Evolutionary conservation across 2,888 invertebrate species (phyloP), one percentile per base, ranked within the genome.

Genomic region (Mechanitis mazaeus): DNA sequence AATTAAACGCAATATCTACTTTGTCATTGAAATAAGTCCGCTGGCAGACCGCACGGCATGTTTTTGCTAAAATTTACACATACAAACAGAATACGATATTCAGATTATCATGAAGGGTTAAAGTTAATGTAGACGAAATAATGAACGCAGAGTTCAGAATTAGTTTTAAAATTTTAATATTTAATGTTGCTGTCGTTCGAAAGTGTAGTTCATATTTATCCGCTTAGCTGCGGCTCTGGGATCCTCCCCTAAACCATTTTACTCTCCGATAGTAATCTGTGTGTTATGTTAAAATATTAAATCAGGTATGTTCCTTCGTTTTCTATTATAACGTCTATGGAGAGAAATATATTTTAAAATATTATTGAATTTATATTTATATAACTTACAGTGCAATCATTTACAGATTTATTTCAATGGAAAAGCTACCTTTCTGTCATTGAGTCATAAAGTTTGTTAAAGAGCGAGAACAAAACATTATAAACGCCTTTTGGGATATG

Each of bases 31-130:
- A 56, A 64, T 54, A 55, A 61, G 72, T 64, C 71, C 67, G 68
- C 65, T 66, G 66, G 67, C 70, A 79, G 80, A 85, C 86, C 87
- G 76, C 86, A 77, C 69, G 65, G 69, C 76, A 73, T 79, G 83
- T 84, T 85, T 86, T 85, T 83, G 84, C 79, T 71, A 57, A 75
- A 81, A 79, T 76, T 75, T 75, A 67, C 77, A 75, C 72, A 76
- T 71, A 76, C 85, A 87, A 84, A 87, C 81, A 77, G 87, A 87
- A 87, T 88, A 79, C 75, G 75, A 79, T 84, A 87, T 87, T 84
- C 78, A 80, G 83, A 83, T 84, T 83, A 85, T 82, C 84, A 81
- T 83, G 64, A 69, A 68, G 66, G 68, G 71, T 68, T 65, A 65
- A 65, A 65, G 60, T 65, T 67, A 73, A 71, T 69, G 69, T 71